Percentiles rank a stretch among this genome's conserved stretches.
Conservation (phyloP, 2,888 invertebrate species). For the Parnassius orleans region DNA sequence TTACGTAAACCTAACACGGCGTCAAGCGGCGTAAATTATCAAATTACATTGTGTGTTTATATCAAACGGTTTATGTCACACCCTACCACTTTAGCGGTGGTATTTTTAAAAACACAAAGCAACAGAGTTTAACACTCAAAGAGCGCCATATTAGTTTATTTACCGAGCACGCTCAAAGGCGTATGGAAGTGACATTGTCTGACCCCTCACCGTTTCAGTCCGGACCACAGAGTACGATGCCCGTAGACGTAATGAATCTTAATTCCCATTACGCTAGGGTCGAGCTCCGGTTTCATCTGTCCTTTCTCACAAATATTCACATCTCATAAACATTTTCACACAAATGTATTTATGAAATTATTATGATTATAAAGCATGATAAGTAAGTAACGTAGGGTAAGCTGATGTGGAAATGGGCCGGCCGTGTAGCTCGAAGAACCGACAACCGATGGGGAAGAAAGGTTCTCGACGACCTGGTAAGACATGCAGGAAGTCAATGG, state of each 20-base stretch:
- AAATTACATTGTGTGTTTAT: slow-evolving; percentile 11
- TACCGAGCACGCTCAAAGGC: slow-evolving; percentile 62
- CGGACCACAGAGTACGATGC: slow-evolving; percentile 21
- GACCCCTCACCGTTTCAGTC: slow-evolving; percentile 53
- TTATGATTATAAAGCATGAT: too few relatives aligned
- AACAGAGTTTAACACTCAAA: slow-evolving; percentile 29
- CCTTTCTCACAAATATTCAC: slow-evolving; percentile 13
- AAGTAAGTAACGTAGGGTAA: too few relatives aligned
- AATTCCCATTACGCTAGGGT: slow-evolving; percentile 21
- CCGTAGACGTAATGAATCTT: slow-evolving; percentile 26
- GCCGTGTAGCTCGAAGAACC: too few relatives aligned
- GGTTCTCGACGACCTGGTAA: too few relatives aligned
- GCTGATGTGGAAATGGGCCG: too few relatives aligned
- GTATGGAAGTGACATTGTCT: slow-evolving; percentile 74
- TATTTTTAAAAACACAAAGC: slow-evolving; percentile 30
- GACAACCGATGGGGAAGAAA: too few relatives aligned
- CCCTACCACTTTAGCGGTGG: slow-evolving; percentile 16
- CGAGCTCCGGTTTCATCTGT: slow-evolving; percentile 21
- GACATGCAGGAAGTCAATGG: too few relatives aligned
- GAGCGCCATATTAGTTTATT: slow-evolving; percentile 50
- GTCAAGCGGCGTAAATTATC: slow-evolving; percentile 1
- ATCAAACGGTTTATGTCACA: slow-evolving; percentile 29
- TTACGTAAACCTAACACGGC: slow-evolving; percentile 1
- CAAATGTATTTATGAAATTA: too few relatives aligned
- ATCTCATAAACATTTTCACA: too few relatives aligned